A percentile compares a stretch with the other conserved stretches of the same genome.
Conservation (phyloP, 2,113 vertebrate species). For the Lepisosteus oculatus region DNA sequence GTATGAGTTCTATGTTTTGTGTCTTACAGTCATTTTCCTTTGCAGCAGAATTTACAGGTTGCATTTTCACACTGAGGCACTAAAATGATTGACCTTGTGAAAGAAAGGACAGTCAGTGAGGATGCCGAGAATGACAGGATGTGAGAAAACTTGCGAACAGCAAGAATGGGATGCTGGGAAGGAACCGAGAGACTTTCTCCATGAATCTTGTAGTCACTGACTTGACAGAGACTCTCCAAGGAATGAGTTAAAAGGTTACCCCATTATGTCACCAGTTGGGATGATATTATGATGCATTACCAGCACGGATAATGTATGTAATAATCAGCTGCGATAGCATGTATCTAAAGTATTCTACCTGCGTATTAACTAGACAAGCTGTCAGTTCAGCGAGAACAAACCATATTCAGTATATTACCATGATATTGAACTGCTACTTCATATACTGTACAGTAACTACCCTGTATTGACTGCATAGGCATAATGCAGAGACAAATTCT, state of each 20-base stretch:
- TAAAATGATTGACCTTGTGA: background rate
- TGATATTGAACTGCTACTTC: no score
- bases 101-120: background rate
- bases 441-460: no score
- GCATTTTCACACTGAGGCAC: background rate
- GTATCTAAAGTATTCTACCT: constrained; percentile 26
- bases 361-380: constrained; percentile 23
- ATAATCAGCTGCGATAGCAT: constrained; percentile 21
- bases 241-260: background rate
- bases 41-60: background rate
- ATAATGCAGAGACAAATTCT: no score
- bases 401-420: background rate
- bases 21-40: background rate
- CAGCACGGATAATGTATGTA: constrained; percentile 13
- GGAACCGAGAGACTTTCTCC: no score
- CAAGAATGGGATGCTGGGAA: background rate
- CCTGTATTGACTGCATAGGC: no score
- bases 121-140: background rate
- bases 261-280: constrained; percentile 1
- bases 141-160: background rate
- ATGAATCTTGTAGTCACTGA: no score
- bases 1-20: background rate
- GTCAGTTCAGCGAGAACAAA: constrained; percentile 30
- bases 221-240: background rate
- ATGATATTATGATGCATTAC: constrained; percentile 8